Conservation (phyloP, 1,140 invertebrate species). For the silkworm (Bombyx mori) region DNA sequence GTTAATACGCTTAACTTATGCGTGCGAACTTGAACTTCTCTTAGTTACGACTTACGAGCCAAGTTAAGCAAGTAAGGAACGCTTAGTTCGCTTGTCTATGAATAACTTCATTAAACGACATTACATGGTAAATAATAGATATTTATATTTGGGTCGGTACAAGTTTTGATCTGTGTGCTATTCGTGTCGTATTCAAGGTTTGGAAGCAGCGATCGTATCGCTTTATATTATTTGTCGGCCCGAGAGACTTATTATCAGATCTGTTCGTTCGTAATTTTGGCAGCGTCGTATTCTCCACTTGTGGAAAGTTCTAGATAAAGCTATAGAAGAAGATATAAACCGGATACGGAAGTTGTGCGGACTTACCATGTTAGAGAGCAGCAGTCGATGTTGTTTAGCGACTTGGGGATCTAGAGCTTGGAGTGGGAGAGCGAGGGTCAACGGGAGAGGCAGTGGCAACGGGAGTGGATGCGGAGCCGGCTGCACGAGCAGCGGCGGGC, state of each 20-base stretch:
- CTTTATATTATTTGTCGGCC: slow-evolving; percentile 26
- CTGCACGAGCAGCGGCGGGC: slow-evolving; percentile 58
- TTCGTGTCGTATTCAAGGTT: slow-evolving; percentile 18
- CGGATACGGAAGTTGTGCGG: slow-evolving; percentile 6
- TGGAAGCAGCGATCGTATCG: slow-evolving; percentile 33
- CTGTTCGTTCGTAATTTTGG: slow-evolving; percentile 38
- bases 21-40: slow-evolving; percentile 39
- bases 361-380: slow-evolving; percentile 73
- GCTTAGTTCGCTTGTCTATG: slow-evolving; percentile 19
- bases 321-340: slow-evolving; percentile 16
- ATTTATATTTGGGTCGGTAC: slow-evolving; percentile 27
- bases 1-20: slow-evolving; percentile 50
- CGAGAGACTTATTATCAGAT: slow-evolving; percentile 49
- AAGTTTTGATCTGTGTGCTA: slow-evolving; percentile 24
- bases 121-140: slow-evolving; percentile 34
- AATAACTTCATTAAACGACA: slow-evolving; percentile 19
- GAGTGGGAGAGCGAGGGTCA: slow-evolving; percentile 53
- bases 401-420: slow-evolving; percentile 57
- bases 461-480: slow-evolving; percentile 42
- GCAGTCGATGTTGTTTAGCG: slow-evolving; percentile 67
- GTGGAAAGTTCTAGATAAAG: slow-evolving; percentile 20
- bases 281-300: slow-evolving; percentile 31
- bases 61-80: slow-evolving; percentile 34
- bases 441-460: slow-evolving; percentile 51
- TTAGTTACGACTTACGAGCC: slow-evolving; percentile 39